Conservation (phyloP, 1,140 invertebrate species). For the Drosophila saltans region DNA sequence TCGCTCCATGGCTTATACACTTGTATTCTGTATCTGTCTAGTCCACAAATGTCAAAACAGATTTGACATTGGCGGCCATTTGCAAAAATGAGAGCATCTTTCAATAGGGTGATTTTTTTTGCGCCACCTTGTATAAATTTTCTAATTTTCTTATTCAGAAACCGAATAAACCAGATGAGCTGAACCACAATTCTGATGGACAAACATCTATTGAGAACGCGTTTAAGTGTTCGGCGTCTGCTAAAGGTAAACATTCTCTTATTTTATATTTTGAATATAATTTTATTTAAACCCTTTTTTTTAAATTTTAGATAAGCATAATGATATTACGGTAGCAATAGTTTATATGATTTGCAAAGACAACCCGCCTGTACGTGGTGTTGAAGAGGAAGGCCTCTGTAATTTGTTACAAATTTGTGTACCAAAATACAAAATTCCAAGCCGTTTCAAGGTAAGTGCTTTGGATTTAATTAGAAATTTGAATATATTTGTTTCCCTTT, state of each 20-base stretch:
- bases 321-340: conserved; percentile 24
- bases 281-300: no score
- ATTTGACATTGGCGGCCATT: no score
- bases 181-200: conserved; percentile 3
- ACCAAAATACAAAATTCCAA: conserved; percentile 19
- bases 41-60: no score
- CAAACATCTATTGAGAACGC: conserved; percentile 24
- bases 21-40: no score
- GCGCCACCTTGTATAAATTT: background rate
- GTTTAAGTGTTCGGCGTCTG: conserved; percentile 11
- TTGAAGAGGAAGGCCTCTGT: conserved; percentile 10
- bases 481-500: background rate
- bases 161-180: conserved; percentile 13
- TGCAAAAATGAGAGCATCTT: no score
- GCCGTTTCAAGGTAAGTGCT: conserved; percentile 19
- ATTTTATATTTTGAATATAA: background rate
- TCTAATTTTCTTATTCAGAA: conserved; percentile 14
- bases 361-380: conserved; percentile 22
- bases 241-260: no score
- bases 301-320: conserved; percentile 3
- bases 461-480: conserved; percentile 13
- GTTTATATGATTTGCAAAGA: conserved; percentile 24
- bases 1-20: no score
- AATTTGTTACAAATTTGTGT: conserved; percentile 22
- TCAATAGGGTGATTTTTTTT: no score